Evolutionary conservation across 1,140 invertebrate species (phyloP).

Genomic region (Zaprionus nigranus): DNA sequence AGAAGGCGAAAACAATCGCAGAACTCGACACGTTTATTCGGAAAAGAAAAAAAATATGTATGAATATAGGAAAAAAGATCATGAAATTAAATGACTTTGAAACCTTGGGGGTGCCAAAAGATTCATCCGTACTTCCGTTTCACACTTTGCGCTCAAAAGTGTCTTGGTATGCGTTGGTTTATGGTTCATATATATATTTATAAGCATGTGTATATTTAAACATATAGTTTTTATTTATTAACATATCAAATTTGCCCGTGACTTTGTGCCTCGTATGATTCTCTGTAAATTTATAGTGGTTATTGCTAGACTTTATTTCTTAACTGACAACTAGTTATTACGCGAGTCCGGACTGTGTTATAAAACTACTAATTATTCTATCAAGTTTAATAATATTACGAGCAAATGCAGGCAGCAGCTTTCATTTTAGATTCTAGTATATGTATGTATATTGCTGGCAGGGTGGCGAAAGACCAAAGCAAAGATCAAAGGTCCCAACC

Average conservation of each 20-base stretch:
- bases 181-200: constrained; percentile 25
- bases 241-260: constrained; percentile 54
- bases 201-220: constrained; percentile 27
- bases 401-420: neutral
- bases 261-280: constrained; percentile 11
- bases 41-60: constrained; percentile 30
- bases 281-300: too few relatives aligned
- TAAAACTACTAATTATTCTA: neutral
- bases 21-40: constrained; percentile 53
- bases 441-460: neutral
- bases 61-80: constrained; percentile 62
- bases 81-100: constrained; percentile 75
- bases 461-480: constrained; percentile 1
- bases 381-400: neutral
- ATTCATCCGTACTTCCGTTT: constrained; percentile 80
- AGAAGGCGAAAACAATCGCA: constrained; percentile 60
- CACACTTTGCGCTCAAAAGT: constrained; percentile 62
- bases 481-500: constrained; percentile 57
- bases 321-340: neutral
- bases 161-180: neutral
- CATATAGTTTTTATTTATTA: constrained; percentile 53
- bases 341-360: neutral
- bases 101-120: constrained; percentile 67
- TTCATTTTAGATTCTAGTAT: neutral
- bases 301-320: neutral